Evolutionary conservation across 2,113 vertebrate species (phyloP).

Genomic region (Saguinus imperator): DNA sequence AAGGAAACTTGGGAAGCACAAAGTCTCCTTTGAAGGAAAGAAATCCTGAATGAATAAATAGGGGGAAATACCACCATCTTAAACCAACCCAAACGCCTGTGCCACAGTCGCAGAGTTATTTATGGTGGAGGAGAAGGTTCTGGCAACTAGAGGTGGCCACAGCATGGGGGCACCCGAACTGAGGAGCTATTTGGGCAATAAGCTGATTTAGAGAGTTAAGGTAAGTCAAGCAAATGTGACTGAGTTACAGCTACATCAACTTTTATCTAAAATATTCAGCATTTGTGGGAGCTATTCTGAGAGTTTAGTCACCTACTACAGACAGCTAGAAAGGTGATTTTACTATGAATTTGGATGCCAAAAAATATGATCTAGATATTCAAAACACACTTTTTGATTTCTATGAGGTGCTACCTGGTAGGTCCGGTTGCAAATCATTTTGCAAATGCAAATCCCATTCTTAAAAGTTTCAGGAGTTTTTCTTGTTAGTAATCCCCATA

Average conservation of each 20-base stretch:
- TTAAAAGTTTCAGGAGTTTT: slow-evolving; percentile 4
- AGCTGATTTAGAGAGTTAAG: slow-evolving; percentile 2
- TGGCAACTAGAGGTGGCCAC: slow-evolving; percentile 10
- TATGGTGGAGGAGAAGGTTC: background rate
- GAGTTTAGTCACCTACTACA: background rate
- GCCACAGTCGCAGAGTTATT: slow-evolving; percentile 41
- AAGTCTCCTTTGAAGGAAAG: slow-evolving; percentile 70
- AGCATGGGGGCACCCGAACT: background rate
- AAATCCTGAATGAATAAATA: slow-evolving; percentile 77
- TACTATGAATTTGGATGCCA: slow-evolving; percentile 66
- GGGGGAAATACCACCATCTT: slow-evolving; percentile 45
- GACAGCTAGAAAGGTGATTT: slow-evolving; percentile 65
- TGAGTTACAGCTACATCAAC: background rate
- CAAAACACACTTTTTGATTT: slow-evolving; percentile 69
- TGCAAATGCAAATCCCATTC: slow-evolving; percentile 67
- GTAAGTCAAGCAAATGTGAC: background rate
- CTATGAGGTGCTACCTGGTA: slow-evolving; percentile 64
- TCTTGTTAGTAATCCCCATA: background rate
- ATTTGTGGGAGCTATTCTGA: background rate
- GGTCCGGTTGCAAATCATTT: slow-evolving; percentile 72
- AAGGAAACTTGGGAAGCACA: slow-evolving; percentile 60
- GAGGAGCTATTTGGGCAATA: background rate
- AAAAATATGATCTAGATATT: slow-evolving; percentile 53
- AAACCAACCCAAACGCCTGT: background rate
- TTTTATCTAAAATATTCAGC: background rate